phyloP scores from a whole-genome alignment of 2,797 vertebrate genomes.

The Hirundo rustica region DNA sequence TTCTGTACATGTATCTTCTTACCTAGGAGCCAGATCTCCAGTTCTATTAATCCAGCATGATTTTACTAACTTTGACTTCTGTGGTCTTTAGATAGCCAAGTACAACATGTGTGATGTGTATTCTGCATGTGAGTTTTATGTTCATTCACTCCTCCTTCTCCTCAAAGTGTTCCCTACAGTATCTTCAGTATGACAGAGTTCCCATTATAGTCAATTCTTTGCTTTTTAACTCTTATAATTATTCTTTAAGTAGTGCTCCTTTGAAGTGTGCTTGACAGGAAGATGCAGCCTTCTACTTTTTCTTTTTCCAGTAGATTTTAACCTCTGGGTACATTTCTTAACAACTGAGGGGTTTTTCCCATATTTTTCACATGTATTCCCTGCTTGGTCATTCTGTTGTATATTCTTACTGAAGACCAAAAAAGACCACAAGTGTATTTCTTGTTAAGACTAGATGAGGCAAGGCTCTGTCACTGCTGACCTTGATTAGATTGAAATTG shows the following conservation, averaged over 20 bases:
- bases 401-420: background rate
- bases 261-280: constrained; percentile 21
- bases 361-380: background rate
- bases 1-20: background rate
- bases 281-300: constrained; percentile 1
- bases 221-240: constrained; percentile 35
- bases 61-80: background rate
- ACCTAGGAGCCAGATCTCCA: background rate
- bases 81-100: background rate
- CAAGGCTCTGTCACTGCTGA: background rate
- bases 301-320: background rate
- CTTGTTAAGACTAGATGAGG: background rate
- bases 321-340: background rate
- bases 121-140: constrained; percentile 19
- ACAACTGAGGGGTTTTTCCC: background rate
- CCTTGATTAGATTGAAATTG: background rate
- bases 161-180: constrained; percentile 11
- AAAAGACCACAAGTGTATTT: background rate
- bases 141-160: constrained; percentile 49
- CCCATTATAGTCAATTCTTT: constrained; percentile 36
- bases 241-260: constrained; percentile 13
- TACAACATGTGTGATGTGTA: background rate
- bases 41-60: background rate
- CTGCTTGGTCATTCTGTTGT: background rate
- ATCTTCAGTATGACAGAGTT: constrained; percentile 16